phyloP scores from a whole-genome alignment of 2,888 invertebrate genomes.

The Disparrhopalites patrizii region DNA sequence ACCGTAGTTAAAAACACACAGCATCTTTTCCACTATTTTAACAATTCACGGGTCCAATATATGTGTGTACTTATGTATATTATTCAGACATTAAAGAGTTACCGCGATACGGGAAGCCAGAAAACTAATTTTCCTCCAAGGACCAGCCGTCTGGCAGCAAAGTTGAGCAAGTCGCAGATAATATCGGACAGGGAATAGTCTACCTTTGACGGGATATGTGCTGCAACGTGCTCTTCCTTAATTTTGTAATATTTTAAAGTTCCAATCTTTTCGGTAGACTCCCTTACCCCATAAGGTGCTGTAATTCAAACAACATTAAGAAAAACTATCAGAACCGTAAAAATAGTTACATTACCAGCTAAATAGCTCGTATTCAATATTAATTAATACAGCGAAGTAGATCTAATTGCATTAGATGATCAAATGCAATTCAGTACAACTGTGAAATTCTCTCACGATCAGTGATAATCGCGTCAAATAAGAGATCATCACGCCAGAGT shows the following conservation, averaged over 20 bases:
- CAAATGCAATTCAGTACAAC: neutral
- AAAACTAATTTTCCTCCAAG: conserved; percentile 80
- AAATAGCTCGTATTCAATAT: neutral
- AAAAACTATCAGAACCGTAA: no score
- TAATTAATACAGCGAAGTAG: neutral
- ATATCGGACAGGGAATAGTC: conserved; percentile 78
- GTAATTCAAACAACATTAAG: conserved; percentile 45
- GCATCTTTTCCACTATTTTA: no score
- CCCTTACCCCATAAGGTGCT: conserved; percentile 98
- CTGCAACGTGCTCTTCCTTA: conserved; percentile 62
- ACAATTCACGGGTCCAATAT: no score
- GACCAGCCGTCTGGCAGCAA: conserved; percentile 59
- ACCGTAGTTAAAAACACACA: no score
- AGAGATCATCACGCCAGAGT: conserved; percentile 66
- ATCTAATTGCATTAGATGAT: neutral
- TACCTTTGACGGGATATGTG: conserved; percentile 78
- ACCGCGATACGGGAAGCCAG: conserved; percentile 83
- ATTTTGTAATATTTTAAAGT: conserved; percentile 58
- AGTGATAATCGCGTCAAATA: conserved; percentile 88
- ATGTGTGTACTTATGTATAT: no score
- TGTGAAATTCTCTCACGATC: conserved; percentile 72
- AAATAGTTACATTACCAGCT: neutral
- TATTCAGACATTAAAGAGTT: no score
- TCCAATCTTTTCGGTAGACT: conserved; percentile 83
- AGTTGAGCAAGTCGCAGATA: conserved; percentile 72